Evolutionary conservation across 1,140 invertebrate species (phyloP), one percentile per base, ranked within the genome.

Genomic region (Bombyx mori): DNA sequence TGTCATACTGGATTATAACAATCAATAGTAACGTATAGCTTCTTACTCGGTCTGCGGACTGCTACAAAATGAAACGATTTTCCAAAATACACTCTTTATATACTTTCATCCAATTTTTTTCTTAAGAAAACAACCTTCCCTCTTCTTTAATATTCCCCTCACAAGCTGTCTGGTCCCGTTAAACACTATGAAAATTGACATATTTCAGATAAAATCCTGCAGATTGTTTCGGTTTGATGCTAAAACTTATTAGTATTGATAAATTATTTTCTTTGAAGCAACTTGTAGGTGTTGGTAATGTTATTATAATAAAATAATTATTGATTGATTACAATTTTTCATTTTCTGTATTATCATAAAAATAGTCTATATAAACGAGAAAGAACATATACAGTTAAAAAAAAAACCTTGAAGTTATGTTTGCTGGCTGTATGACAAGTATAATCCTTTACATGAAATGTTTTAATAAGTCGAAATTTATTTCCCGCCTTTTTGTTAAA

Each of bases 71-170:
- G 75, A 61, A 46, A n/a, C n/a, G 12, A 6, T 46, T 43, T 60
- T 63, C 64, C 44, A 50, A 56, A 61, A 68, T 52, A 59, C 55
- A 35, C n/a, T 51, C 42, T 63, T 75, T 86, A 71, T 86, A 86
- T 83, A 86, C 52, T 54, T 57, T 54, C 60, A 58, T 60, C 64
- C 62, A 35, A 18, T 18, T 35, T 35, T 35, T 35, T 35, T 35
- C 26, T 35, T 3, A 35, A 35, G 26, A 77, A 74, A 82, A 83
- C 70, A 79, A 63, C 58, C 62, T 58, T 63, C 75, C 73, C 76
- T 79, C 77, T 73, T 75, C 60, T 79, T 85, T 86, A 85, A 86
- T 86, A 86, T 86, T 85, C 83, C 72, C 74, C 78, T 73, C 76
- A 71, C 68, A 65, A 56, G 56, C 54, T 57, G 61, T 60, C 62